A percentile compares a stretch with the other conserved stretches of the same genome.
These are phyloP conservation scores for Lepidochitona cinerea DNA, from an alignment of 2,888 invertebrate species.

Conservation along the genomic window DNA sequence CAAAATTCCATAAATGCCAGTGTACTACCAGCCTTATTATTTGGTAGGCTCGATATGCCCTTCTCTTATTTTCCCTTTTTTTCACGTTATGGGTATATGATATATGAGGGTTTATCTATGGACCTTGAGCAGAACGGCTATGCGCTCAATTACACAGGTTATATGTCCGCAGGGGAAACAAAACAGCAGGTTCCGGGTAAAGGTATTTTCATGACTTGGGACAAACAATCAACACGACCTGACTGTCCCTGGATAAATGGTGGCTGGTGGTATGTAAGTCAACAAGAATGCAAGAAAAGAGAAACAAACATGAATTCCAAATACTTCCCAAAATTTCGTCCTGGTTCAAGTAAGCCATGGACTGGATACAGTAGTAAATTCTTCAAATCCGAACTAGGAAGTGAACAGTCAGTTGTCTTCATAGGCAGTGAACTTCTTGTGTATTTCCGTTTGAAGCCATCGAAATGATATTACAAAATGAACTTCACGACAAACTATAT, in stretches of 20 bases:
- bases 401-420: background rate
- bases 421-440: background rate
- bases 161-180: background rate
- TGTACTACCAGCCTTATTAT: background rate
- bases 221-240: background rate
- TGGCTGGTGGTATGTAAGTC: background rate
- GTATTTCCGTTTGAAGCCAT: no score
- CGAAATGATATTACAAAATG: no score
- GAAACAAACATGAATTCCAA: background rate
- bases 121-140: background rate
- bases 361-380: background rate
- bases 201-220: background rate
- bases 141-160: background rate
- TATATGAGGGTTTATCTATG: background rate
- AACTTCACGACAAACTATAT: no score
- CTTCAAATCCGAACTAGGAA: background rate
- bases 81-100: background rate
- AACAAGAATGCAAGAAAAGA: background rate
- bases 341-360: background rate
- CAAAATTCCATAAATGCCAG: background rate
- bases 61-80: background rate
- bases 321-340: background rate
- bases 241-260: background rate
- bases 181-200: background rate
- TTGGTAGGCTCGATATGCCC: background rate